Evolutionary conservation across 1,140 invertebrate genomes (phyloP).

Genomic region (Harlomillsia oculata): DNA sequence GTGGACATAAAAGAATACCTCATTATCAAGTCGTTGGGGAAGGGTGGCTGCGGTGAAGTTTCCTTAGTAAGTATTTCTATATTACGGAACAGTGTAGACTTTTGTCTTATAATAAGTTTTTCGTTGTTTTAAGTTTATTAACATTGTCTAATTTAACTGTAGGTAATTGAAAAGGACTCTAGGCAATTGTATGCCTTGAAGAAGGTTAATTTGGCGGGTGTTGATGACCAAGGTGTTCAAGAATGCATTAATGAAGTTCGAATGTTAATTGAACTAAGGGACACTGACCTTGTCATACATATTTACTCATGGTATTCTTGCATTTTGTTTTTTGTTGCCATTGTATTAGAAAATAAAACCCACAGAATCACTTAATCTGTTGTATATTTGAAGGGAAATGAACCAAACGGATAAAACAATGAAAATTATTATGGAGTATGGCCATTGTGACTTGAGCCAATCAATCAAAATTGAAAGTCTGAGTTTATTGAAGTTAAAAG

Average conservation of each 20-base stretch:
- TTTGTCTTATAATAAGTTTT: background rate
- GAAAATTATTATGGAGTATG: slow-evolving; percentile 83
- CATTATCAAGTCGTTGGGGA: slow-evolving; percentile 45
- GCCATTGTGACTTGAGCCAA: slow-evolving; percentile 75
- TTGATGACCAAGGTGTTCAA: slow-evolving; percentile 58
- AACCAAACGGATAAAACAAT: slow-evolving; percentile 45
- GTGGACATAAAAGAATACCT: slow-evolving; percentile 42
- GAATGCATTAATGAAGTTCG: slow-evolving; percentile 86
- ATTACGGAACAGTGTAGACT: background rate
- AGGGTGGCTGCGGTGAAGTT: slow-evolving; percentile 54
- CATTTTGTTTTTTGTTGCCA: slow-evolving; percentile 27
- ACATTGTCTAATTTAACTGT: slow-evolving; percentile 36
- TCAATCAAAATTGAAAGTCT: slow-evolving; percentile 56
- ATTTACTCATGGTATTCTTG: slow-evolving; percentile 79
- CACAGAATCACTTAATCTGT: slow-evolving; percentile 19
- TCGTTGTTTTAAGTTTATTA: background rate
- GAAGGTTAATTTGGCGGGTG: slow-evolving; percentile 55
- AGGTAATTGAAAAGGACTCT: slow-evolving; percentile 43
- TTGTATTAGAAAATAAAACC: too few relatives aligned
- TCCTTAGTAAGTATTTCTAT: slow-evolving; percentile 40
- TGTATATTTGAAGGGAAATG: slow-evolving; percentile 48
- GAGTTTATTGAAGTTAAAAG: slow-evolving; percentile 59
- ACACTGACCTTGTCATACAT: slow-evolving; percentile 67
- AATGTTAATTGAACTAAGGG: slow-evolving; percentile 71
- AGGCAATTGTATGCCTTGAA: slow-evolving; percentile 48